phyloP scores from a whole-genome alignment of 2,888 invertebrate species.

The Caenorhabditis zanzibari region DNA sequence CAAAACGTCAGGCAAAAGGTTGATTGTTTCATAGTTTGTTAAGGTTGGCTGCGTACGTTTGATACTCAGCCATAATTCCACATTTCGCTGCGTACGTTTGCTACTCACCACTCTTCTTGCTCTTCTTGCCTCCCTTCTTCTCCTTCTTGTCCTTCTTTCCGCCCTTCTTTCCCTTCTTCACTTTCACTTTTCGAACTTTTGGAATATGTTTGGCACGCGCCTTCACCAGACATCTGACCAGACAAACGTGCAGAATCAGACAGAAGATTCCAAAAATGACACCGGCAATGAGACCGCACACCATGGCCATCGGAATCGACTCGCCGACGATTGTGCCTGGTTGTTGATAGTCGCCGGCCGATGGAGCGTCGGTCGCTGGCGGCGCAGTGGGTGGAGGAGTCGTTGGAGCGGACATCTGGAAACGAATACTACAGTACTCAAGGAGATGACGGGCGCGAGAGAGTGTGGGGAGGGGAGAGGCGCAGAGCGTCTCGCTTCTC shows the following conservation, averaged over 20 bases:
- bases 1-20: too few species aligned
- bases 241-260: constrained; percentile 50
- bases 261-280: constrained; percentile 41
- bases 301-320: constrained; percentile 53
- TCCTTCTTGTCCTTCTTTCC: constrained; percentile 24
- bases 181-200: constrained; percentile 48
- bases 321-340: constrained; percentile 39
- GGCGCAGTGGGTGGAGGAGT: not conserved
- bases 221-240: constrained; percentile 48
- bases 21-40: too few species aligned
- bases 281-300: constrained; percentile 37
- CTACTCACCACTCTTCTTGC: constrained; percentile 13
- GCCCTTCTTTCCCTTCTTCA: constrained; percentile 53
- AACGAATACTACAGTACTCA: too few species aligned
- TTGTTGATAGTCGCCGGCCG: not conserved
- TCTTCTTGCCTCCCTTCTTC: constrained; percentile 20
- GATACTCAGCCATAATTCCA: too few species aligned
- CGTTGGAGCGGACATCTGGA: constrained; percentile 13
- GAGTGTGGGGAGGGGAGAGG: too few species aligned
- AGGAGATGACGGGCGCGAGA: too few species aligned
- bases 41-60: too few species aligned
- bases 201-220: constrained; percentile 51
- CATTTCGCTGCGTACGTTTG: too few species aligned
- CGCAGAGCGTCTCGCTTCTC: too few species aligned
- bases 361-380: not conserved